These are phyloP conservation scores for Pampusana beccarii DNA, from an alignment of 2,113 vertebrate species.

Conservation along the genomic window DNA sequence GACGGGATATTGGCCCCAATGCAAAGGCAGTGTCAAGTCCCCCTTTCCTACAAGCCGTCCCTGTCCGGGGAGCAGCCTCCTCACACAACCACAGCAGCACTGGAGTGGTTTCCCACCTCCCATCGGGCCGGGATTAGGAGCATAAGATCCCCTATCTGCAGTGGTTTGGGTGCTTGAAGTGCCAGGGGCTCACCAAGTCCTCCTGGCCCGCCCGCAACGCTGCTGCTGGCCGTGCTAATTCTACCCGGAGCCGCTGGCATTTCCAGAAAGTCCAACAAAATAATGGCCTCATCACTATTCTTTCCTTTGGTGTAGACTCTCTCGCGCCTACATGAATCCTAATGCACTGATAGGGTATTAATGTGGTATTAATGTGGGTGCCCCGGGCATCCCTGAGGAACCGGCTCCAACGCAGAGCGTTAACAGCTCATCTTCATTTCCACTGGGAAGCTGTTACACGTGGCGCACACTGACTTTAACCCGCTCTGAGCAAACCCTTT, in stretches of 20 bases:
- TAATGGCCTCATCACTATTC: background rate
- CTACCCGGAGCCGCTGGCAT: background rate
- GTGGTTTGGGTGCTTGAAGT: background rate
- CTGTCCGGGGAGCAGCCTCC: background rate
- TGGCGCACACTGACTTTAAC: background rate
- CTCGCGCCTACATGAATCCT: background rate
- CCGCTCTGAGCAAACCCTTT: background rate
- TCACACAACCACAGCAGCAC: background rate
- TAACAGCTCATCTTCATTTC: background rate
- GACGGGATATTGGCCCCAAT: background rate
- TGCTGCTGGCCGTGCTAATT: background rate
- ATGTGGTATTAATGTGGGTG: background rate
- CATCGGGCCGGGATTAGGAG: fast-evolving
- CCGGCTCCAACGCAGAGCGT: background rate
- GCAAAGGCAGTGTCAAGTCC: background rate
- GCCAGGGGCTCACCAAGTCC: background rate
- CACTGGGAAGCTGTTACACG: fast-evolving
- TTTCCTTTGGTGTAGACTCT: background rate
- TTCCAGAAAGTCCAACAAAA: background rate
- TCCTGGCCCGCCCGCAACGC: background rate
- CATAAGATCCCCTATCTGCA: background rate
- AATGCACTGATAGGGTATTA: background rate
- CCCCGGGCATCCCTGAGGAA: background rate
- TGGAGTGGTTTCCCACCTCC: background rate
- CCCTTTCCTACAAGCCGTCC: background rate